phyloP scores from a whole-genome alignment of 2,113 vertebrate species.

The Ancistrus triradiatus region DNA sequence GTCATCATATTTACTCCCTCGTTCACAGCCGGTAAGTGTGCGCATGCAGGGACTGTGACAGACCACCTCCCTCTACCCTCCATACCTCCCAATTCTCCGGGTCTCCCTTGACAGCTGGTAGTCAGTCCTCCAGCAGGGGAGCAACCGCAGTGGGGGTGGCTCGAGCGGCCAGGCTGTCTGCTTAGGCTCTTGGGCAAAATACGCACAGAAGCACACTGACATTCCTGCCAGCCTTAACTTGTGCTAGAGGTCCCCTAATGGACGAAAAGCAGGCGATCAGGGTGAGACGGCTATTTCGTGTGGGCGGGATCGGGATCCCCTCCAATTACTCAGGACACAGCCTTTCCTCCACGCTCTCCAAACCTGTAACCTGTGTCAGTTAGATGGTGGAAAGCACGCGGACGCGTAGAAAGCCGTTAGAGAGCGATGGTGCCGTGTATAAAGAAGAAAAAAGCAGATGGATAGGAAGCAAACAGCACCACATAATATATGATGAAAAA shows the following conservation, averaged over 20 bases:
- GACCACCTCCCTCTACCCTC: constrained; percentile 27
- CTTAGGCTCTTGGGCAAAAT: constrained; percentile 54
- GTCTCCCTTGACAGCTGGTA: constrained; percentile 45
- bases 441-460: not conserved
- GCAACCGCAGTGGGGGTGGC: constrained; percentile 23
- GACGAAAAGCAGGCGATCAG: constrained; percentile 27
- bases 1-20: constrained; percentile 28
- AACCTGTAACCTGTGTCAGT: constrained; percentile 36
- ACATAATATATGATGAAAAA: constrained; percentile 5
- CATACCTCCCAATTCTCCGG: constrained; percentile 11
- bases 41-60: constrained; percentile 20
- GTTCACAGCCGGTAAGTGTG: constrained; percentile 28
- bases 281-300: constrained; percentile 25
- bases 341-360: constrained; percentile 9
- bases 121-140: constrained; percentile 37
- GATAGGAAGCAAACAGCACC: not conserved
- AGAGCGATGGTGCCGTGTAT: not conserved
- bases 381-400: constrained; percentile 22
- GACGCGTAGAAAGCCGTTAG: constrained; percentile 2
- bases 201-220: constrained; percentile 65
- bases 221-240: constrained; percentile 59
- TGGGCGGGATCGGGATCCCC: constrained; percentile 56
- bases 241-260: constrained; percentile 32
- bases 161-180: constrained; percentile 48
- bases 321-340: constrained; percentile 57